A percentile compares a stretch with the other conserved stretches of the same genome.
These are phyloP conservation scores for Nothura maculosa DNA, from an alignment of 2,797 vertebrate species.

Conservation along the genomic window DNA sequence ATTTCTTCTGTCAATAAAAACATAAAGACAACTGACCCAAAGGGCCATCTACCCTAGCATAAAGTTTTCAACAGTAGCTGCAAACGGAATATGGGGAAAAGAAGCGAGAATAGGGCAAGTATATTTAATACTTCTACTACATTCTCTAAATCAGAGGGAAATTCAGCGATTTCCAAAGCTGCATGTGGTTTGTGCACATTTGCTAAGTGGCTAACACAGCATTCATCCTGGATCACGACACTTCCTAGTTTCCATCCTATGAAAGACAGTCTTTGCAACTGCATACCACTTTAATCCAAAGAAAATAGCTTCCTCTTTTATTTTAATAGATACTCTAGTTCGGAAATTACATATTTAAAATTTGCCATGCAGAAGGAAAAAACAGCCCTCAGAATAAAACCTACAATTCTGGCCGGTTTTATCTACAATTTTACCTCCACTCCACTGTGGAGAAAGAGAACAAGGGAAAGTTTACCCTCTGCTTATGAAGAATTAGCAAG, in stretches of 20 bases:
- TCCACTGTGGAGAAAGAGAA: not conserved
- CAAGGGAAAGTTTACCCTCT: fast-evolving
- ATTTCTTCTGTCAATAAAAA: not conserved
- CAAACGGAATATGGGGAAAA: not conserved
- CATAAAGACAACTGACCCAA: not conserved
- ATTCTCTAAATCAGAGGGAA: not conserved
- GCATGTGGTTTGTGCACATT: not conserved
- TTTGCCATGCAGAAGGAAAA: not conserved
- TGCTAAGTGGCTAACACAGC: not conserved
- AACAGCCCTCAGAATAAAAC: not conserved
- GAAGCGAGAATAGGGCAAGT: not conserved
- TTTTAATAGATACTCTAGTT: not conserved
- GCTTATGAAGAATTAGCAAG: not conserved
- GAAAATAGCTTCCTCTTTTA: not conserved
- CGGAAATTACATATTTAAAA: not conserved
- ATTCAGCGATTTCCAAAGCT: not conserved
- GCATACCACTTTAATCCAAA: not conserved
- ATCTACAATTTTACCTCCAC: too few species aligned
- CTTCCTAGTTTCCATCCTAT: not conserved
- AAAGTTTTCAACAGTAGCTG: not conserved
- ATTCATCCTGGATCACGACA: not conserved
- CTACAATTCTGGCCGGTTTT: not conserved
- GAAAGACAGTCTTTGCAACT: not conserved
- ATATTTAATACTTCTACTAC: not conserved
- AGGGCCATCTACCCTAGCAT: not conserved